Evolutionary conservation across 2,797 vertebrate species (phyloP).

Genomic region (Poeciliopsis infans): DNA sequence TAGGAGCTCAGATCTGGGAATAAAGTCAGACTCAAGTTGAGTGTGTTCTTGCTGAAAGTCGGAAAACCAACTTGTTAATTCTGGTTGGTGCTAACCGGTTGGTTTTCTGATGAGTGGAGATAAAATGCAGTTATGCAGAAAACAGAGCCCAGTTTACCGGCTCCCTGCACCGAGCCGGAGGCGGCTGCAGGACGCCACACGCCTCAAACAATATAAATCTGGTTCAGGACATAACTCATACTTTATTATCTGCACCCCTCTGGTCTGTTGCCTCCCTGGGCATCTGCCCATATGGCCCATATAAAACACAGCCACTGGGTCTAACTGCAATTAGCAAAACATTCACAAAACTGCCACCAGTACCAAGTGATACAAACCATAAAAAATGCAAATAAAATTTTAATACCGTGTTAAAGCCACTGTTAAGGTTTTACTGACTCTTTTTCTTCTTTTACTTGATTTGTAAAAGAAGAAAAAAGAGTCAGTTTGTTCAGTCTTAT

Average conservation of each 20-base stretch:
- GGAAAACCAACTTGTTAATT: not conserved
- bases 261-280: not conserved
- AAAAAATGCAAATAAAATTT: not conserved
- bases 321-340: not conserved
- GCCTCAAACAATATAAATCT: not conserved
- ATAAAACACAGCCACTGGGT: not conserved
- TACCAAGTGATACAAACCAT: not conserved
- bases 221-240: not conserved
- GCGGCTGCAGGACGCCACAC: not conserved
- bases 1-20: not conserved
- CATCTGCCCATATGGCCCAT: not conserved
- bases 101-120: not conserved
- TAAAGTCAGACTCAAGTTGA: not conserved
- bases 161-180: not conserved
- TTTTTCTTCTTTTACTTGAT: not conserved
- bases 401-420: not conserved
- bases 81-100: not conserved
- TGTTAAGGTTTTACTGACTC: not conserved
- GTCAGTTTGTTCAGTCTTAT: not conserved
- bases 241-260: not conserved
- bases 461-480: too few relatives aligned
- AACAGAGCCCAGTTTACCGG: not conserved
- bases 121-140: not conserved
- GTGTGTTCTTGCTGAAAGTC: not conserved
- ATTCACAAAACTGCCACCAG: not conserved